Evolutionary conservation across 2,797 vertebrate species (phyloP), one percentile per base, ranked within the genome.

Genomic region (Chiroxiphia lanceolata): DNA sequence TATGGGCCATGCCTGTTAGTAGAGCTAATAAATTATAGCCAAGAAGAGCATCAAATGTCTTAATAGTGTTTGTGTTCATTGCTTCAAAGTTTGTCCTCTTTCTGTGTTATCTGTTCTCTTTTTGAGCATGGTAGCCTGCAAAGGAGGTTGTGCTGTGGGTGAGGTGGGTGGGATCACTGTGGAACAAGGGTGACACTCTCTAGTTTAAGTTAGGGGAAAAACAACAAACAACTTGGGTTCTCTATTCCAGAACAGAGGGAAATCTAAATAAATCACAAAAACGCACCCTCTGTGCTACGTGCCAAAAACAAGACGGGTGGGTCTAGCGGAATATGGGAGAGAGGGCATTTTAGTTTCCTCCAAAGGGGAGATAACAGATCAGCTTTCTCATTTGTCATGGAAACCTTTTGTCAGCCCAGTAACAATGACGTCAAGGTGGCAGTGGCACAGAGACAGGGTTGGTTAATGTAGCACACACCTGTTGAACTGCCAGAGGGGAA

Each of bases 361-460:
- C 50, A 38, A 59, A 95, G 47, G 82, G 85, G 53, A 91, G 94
- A 95, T 95, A 96, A 95, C 82, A 94, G 95, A 95, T 97, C 96
- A 75, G 89, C 83, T 96, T 96, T 97, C 97, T 89, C 29, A 3
- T 93, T 96, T 97, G 97, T 84, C 97, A 97, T 97, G 96, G 97
- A 96, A 97, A 97, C 97, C 90, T 93, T 91, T 91, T 96, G 95
- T 97, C 97, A 95, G 9, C 97, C 92, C 94, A 91, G 96, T 96
- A 85, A 96, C 97, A 89, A 77, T 97, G 97, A 97, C 96, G 97
- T 97, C 92, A 97, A 29, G 72, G 92, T 92, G 84, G 80, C 87
- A 70, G 69, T 81, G 88, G 91, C 96, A 84, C 11, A 2, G 79
- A 51, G 69, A 48, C 83, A 34, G 89, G 70, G 71, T 86, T 83